A percentile compares a stretch with the other conserved stretches of the same genome.
phyloP scores from a whole-genome alignment of 35 echinoderm and acorn worm species.

The Chiridota heheva region DNA sequence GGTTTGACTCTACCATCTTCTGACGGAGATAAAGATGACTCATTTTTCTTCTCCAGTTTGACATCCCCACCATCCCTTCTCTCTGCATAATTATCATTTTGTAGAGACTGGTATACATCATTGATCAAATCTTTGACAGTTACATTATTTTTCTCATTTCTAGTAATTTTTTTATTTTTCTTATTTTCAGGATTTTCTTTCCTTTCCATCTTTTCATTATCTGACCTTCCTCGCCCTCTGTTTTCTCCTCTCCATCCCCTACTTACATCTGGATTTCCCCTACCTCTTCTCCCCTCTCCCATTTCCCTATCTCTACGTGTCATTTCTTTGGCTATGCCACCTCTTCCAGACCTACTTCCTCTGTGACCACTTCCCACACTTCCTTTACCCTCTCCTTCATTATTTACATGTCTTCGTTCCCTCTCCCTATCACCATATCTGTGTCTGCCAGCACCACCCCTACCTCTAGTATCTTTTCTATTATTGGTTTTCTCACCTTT shows the following conservation, averaged over 20 bases:
- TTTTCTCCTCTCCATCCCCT: neutral
- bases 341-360: neutral
- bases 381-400: neutral
- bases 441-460: neutral
- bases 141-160: neutral
- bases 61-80: neutral
- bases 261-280: neutral
- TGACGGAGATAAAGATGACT: neutral
- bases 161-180: neutral
- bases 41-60: neutral
- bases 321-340: neutral
- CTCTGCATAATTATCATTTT: neutral
- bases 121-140: neutral
- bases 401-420: neutral
- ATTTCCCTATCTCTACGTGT: neutral
- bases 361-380: neutral
- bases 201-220: neutral
- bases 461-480: neutral
- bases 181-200: neutral
- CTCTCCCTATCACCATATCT: neutral
- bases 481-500: neutral
- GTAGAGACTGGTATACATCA: neutral
- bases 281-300: neutral
- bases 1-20: neutral
- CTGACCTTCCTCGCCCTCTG: constrained; percentile 8